phyloP scores from a whole-genome alignment of 2,113 vertebrate genomes.

The Heliornis fulica region DNA sequence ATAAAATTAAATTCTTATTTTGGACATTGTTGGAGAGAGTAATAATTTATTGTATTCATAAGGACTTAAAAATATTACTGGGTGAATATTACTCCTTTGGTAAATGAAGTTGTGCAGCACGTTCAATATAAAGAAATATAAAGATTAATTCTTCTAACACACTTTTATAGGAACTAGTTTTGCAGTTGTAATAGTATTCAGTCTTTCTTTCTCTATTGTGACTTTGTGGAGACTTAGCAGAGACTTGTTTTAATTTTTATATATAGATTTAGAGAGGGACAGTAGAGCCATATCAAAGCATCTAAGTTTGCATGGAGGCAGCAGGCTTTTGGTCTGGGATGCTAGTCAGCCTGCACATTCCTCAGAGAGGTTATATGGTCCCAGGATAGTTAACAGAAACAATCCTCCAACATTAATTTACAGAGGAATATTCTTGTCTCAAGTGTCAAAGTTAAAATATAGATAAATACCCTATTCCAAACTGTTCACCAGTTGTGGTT shows the following conservation, averaged over 20 bases:
- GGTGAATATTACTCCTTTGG: background rate
- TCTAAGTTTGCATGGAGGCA: background rate
- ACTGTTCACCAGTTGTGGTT: background rate
- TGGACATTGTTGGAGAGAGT: background rate
- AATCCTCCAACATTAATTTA: background rate
- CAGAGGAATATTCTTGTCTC: background rate
- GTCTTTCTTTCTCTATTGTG: background rate
- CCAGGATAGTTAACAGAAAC: background rate
- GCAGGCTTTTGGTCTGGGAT: rapidly evolving
- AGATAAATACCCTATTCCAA: background rate
- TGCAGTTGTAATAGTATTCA: background rate
- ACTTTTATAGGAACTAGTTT: background rate
- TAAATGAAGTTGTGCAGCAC: background rate
- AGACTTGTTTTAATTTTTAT: background rate
- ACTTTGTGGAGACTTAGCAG: background rate
- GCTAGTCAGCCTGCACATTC: background rate
- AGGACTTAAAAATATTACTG: background rate
- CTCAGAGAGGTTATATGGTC: background rate
- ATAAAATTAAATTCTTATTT: background rate
- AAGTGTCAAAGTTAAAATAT: background rate
- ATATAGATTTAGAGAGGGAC: background rate
- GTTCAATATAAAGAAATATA: background rate
- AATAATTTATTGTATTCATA: background rate
- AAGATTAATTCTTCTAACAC: background rate
- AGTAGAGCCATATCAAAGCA: background rate